Evolutionary conservation across 2,113 vertebrate species (phyloP).

Genomic region (Oenanthe melanoleuca): DNA sequence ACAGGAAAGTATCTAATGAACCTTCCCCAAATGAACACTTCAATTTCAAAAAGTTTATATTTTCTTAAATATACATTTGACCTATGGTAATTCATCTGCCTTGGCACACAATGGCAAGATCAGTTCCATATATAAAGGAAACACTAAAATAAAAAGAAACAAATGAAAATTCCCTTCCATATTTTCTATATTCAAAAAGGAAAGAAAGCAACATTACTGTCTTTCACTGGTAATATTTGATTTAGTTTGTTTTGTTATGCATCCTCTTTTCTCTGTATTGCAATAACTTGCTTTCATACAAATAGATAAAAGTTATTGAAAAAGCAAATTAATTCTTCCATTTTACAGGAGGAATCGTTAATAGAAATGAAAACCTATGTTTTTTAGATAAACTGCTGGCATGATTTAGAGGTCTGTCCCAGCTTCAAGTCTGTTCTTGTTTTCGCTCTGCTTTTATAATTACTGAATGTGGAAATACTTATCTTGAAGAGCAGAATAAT

Average conservation of each 20-base stretch:
- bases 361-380: neutral
- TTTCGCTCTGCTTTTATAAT: neutral
- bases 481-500: neutral
- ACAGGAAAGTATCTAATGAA: neutral
- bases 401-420: neutral
- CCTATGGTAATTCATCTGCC: neutral
- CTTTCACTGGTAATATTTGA: neutral
- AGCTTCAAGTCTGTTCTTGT: neutral
- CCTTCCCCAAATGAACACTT: neutral
- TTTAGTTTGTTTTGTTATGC: neutral
- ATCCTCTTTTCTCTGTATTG: neutral
- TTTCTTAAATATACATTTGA: neutral
- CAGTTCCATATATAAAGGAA: neutral
- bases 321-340: neutral
- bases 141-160: neutral
- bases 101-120: neutral
- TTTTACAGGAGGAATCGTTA: neutral
- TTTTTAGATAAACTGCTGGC: neutral
- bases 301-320: neutral
- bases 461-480: neutral
- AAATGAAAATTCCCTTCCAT: neutral
- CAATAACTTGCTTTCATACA: constrained; percentile 1
- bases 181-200: neutral
- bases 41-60: neutral
- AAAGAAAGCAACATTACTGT: constrained; percentile 31